Conservation (phyloP, 2,888 invertebrate species). For the Caradrina kadenii region DNA sequence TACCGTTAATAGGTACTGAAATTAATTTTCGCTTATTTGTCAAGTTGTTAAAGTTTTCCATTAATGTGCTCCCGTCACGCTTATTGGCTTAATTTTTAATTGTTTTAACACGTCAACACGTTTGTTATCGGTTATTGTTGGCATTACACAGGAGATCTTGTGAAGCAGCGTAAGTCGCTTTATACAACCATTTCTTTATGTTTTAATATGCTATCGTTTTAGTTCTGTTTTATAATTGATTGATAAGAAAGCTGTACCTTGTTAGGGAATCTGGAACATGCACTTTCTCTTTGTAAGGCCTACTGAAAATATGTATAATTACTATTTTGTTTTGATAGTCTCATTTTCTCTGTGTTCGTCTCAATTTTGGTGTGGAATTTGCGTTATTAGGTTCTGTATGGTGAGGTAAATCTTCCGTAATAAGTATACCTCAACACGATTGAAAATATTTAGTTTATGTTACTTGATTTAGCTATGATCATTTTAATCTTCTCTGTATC, state of each 20-base stretch:
- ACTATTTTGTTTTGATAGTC: not conserved
- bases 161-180: conserved; percentile 53
- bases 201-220: too few species aligned
- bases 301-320: too few species aligned
- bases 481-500: not conserved
- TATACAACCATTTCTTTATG: conserved; percentile 18
- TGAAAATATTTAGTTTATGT: not conserved
- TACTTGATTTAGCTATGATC: not conserved
- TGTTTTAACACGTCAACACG: conserved; percentile 64
- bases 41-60: conserved; percentile 82
- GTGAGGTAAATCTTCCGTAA: too few species aligned
- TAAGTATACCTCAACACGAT: too few species aligned
- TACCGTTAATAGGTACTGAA: conserved; percentile 72
- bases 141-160: conserved; percentile 44
- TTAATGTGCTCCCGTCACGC: conserved; percentile 83
- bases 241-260: too few species aligned
- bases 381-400: not conserved
- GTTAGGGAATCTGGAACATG: too few species aligned
- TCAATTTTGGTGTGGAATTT: not conserved
- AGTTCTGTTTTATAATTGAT: too few species aligned
- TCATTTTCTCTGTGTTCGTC: not conserved
- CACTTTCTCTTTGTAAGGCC: too few species aligned
- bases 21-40: conserved; percentile 87
- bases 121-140: conserved; percentile 53
- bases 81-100: conserved; percentile 82